A percentile compares a stretch with the other conserved stretches of the same genome.
Conservation (phyloP, 2,888 invertebrate species). For the Apodemia mormo region DNA sequence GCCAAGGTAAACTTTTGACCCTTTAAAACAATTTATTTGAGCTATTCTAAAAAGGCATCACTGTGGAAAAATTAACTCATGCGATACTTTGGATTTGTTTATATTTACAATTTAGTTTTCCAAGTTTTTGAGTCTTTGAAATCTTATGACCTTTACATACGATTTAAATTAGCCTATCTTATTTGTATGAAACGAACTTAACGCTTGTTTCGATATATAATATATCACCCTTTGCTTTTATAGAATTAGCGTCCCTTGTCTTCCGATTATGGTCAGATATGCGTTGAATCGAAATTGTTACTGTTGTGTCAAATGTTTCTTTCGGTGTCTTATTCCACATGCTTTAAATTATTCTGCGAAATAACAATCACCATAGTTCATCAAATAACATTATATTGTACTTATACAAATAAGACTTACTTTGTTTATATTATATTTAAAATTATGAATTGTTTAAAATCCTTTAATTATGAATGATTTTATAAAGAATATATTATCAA, state of each 20-base stretch:
- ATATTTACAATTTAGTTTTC: conserved; percentile 8
- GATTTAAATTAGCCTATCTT: conserved; percentile 1
- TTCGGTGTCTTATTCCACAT: too few relatives aligned
- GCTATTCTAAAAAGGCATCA: conserved; percentile 68
- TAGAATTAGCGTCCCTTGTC: conserved; percentile 65
- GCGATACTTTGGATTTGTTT: conserved; percentile 57
- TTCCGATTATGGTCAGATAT: conserved; percentile 70
- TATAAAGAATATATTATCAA: too few relatives aligned
- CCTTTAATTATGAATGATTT: too few relatives aligned
- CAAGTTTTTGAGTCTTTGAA: not conserved
- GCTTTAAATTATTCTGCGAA: too few relatives aligned
- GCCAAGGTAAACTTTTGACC: conserved; percentile 41
- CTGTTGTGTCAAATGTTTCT: too few relatives aligned
- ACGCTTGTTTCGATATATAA: conserved; percentile 27
- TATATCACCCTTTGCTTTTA: conserved; percentile 69
- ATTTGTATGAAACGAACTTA: not conserved
- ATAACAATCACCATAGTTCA: too few relatives aligned
- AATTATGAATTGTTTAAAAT: too few relatives aligned
- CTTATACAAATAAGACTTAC: too few relatives aligned
- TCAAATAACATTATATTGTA: too few relatives aligned
- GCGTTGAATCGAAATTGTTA: too few relatives aligned
- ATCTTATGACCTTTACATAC: conserved; percentile 19
- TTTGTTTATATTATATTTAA: too few relatives aligned
- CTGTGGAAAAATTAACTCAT: conserved; percentile 75
- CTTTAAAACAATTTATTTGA: conserved; percentile 54